phyloP scores from a whole-genome alignment of 1,140 invertebrate species.

The Bombus waltoni region DNA sequence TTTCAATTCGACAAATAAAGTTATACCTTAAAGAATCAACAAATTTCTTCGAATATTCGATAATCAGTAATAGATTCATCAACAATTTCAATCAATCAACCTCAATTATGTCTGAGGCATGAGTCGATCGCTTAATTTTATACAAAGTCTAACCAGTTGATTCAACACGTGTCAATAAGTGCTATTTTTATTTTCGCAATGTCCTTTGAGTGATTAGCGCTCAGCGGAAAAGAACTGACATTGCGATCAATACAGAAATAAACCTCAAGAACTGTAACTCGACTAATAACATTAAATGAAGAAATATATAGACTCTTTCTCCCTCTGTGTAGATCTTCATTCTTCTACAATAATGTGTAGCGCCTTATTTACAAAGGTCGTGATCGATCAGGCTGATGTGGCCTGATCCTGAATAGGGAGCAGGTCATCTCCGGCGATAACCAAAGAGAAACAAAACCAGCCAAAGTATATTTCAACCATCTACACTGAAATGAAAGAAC shows the following conservation, averaged over 20 bases:
- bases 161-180: not conserved
- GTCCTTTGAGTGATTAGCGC: not conserved
- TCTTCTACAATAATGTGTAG: not conserved
- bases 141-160: not conserved
- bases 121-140: no score
- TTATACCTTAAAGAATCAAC: not conserved
- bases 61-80: no score
- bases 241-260: not conserved
- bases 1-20: not conserved
- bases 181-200: no score
- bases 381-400: not conserved
- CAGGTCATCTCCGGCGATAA: not conserved
- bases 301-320: conserved; percentile 12
- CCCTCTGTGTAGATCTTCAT: not conserved
- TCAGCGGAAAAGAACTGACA: not conserved
- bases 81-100: no score
- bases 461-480: not conserved
- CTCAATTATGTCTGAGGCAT: not conserved
- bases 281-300: conserved; percentile 17
- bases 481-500: not conserved
- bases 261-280: not conserved
- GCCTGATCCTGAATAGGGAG: not conserved
- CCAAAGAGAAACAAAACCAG: not conserved
- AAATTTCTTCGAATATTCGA: not conserved
- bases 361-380: conserved; percentile 43